Percentiles rank a stretch among this genome's conserved stretches.
Evolutionary conservation across 2,888 invertebrate species (phyloP).

Genomic region (Glyphotaelius pellucidus): DNA sequence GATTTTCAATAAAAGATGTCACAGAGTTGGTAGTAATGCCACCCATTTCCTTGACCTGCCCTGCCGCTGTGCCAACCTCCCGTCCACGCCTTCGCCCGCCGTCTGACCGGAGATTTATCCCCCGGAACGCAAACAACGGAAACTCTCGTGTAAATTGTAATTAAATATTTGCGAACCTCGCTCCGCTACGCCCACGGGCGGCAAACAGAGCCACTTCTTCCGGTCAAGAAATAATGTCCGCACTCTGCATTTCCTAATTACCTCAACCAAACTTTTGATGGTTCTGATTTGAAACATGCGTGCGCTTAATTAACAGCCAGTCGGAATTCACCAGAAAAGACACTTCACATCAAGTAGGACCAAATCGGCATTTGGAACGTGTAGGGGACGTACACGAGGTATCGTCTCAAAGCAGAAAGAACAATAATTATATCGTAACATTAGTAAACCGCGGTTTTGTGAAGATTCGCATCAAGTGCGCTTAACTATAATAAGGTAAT

Average conservation of each 20-base stretch:
- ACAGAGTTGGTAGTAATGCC: neutral
- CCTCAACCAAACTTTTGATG: neutral
- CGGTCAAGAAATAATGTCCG: slow-evolving; percentile 31
- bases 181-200: slow-evolving; percentile 33
- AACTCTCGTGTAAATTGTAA: slow-evolving; percentile 60
- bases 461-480: too few species aligned
- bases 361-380: too few species aligned
- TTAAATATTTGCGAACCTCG: slow-evolving; percentile 58
- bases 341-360: too few species aligned
- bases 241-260: neutral
- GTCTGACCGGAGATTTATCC: slow-evolving; percentile 53
- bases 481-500: too few species aligned
- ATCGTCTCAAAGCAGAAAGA: too few species aligned
- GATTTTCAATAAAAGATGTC: neutral
- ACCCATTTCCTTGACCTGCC: neutral
- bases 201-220: slow-evolving; percentile 34
- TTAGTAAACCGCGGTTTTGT: too few species aligned
- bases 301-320: neutral
- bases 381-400: too few species aligned
- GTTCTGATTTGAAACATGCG: neutral
- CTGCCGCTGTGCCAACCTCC: neutral
- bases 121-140: slow-evolving; percentile 56
- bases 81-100: neutral
- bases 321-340: too few species aligned
- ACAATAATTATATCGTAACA: too few species aligned